Evolutionary conservation across 2,888 invertebrate species (phyloP), one percentile per base, ranked within the genome.

Genomic region (Andricus curvator): DNA sequence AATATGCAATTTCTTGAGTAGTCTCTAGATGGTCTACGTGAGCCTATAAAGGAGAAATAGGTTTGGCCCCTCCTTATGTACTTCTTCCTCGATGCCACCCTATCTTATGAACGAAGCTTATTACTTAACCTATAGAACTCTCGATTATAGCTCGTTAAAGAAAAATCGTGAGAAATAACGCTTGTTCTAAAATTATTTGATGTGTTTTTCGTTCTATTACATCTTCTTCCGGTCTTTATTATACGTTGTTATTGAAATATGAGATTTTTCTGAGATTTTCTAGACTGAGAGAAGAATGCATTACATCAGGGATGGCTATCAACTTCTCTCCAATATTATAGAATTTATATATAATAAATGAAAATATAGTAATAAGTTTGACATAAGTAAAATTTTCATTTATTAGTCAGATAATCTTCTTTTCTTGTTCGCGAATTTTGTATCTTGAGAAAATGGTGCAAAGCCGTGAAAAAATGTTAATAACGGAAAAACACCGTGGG

Each of bases 1-100:
- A 84, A 85, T 86, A 85, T 80, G 85, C 84, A 85, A 86, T 86
- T 84, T 85, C 83, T 86, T 81, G 80, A 85, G 86, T 83, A 83
- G 82, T 80, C 70, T 80, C 64, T 74, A 44, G 78, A 76, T 48
- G 66, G 78, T 77, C 78, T 76, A 82, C 78, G 79, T 48, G 80
- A 62, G 70, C 79, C 81, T 83, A 79, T 83, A 80, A 77, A 80
- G 82, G 81, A 48, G 81, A 68, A 81, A 82, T 83, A 80, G 81
- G 70, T 81, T 79, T 81, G 56, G 66, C 66, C 62, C 65, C 60
- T 60, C 70, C 25, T 78, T 60, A 37, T 37, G 9, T 37, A 76
- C 67, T 37, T 67, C 65, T 65, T 79, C 78, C 67, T 62, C 65
- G 56, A 20, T 68, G 48, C 77, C 29, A 48, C 70, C 78, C 79